Conservation (phyloP, 1,140 invertebrate species). For the Pogonomyrmex barbatus region DNA sequence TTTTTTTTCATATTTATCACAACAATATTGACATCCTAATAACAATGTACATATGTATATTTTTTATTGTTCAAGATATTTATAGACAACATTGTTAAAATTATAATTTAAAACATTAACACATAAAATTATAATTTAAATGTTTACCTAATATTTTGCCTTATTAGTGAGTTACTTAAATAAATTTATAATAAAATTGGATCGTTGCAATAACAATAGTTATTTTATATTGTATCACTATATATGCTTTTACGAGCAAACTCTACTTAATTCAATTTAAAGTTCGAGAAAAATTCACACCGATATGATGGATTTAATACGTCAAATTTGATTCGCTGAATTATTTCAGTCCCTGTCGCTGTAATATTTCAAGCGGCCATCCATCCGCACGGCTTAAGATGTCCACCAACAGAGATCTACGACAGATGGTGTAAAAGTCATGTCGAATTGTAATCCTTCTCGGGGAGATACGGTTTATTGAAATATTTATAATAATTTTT, state of each 20-base stretch:
- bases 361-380: slow-evolving; percentile 39
- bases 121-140: neutral
- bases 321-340: slow-evolving; percentile 39
- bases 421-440: slow-evolving; percentile 57
- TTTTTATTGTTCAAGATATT: neutral
- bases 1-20: neutral
- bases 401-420: neutral
- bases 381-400: neutral
- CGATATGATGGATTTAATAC: slow-evolving; percentile 16
- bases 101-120: slow-evolving; percentile 7
- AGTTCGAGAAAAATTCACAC: slow-evolving; percentile 5
- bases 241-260: neutral
- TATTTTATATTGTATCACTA: neutral
- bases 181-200: neutral
- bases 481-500: slow-evolving; percentile 71
- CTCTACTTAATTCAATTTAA: neutral
- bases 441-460: slow-evolving; percentile 46
- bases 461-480: slow-evolving; percentile 60
- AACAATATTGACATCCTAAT: neutral
- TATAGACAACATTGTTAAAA: neutral
- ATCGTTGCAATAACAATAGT: slow-evolving; percentile 5
- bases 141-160: neutral
- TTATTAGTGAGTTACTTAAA: neutral
- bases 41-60: neutral
- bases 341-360: slow-evolving; percentile 29